These are phyloP conservation scores for Eriosoma lanigerum DNA, from an alignment of 1,140 invertebrate species.

Conservation along the genomic window DNA sequence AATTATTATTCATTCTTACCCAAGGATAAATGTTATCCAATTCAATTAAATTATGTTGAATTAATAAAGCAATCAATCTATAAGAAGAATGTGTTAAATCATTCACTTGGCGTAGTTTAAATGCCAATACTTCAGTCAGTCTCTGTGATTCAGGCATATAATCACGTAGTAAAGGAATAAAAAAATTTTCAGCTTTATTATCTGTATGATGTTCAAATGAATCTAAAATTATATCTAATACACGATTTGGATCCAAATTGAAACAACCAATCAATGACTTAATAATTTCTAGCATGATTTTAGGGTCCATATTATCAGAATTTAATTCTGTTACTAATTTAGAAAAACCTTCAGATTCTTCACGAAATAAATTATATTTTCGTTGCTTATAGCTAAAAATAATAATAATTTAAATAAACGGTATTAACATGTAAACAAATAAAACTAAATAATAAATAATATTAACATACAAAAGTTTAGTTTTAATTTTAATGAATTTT, in stretches of 20 bases:
- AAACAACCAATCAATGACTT: conserved; percentile 97
- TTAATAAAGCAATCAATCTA: conserved; percentile 82
- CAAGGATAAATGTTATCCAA: conserved; percentile 89
- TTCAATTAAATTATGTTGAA: conserved; percentile 83
- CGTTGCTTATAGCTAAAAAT: conserved; percentile 94
- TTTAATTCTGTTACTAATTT: conserved; percentile 96
- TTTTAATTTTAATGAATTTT: conserved; percentile 97
- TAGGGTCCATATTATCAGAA: conserved; percentile 62
- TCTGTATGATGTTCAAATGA: conserved; percentile 89
- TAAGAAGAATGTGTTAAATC: conserved; percentile 80
- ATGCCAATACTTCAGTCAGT: conserved; percentile 90
- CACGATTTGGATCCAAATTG: conserved; percentile 97
- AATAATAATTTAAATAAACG: conserved; percentile 55
- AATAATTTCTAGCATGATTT: conserved; percentile 71
- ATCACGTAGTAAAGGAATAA: conserved; percentile 78
- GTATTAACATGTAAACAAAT: conserved; percentile 20
- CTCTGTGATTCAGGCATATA: conserved; percentile 85
- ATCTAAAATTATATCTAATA: conserved; percentile 94
- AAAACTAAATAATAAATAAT: conserved; percentile 47
- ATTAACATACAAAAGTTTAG: conserved; percentile 90
- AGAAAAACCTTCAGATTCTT: conserved; percentile 98
- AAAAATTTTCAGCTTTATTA: conserved; percentile 68
- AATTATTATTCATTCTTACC: conserved; percentile 64
- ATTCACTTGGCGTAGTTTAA: conserved; percentile 74
- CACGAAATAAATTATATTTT: conserved; percentile 97